Evolutionary conservation across 2,113 vertebrate species (phyloP), one percentile per base, ranked within the genome.

Genomic region (Anolis sagrei): DNA sequence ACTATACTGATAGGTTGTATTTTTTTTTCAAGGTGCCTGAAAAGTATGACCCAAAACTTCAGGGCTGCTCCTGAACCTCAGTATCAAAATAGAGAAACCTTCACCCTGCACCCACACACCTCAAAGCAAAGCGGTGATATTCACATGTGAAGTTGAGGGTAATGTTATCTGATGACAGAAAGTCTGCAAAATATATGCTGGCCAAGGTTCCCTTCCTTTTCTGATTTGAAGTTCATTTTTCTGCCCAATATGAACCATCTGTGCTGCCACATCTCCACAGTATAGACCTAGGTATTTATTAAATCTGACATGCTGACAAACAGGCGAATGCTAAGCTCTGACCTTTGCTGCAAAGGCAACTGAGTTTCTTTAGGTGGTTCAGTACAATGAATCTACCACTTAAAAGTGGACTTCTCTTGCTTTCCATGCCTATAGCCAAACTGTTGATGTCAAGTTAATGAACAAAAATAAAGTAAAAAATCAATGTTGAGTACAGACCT

Each of bases 211-310:
- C 32, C 76, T 92, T 90, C 87, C 29, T 84, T 88, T 90, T 1
- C 0, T 87, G 81, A 76, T 32, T 36, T 51, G 1, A 76, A 36
- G 44, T 90, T 87, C 74, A 76, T 29, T 89, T 68, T 92, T 68
- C 84, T 91, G 83, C 69, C 88, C 90, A 91, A 92, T 89, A 83
- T 83, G 79, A 94, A 88, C 76, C 88, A 90, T 87, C 64, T 84
- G 86, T 34, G 39, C 77, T 87, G 89, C 87, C 90, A 69, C 73
- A 64, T 82, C 91, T 85, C 87, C 32, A 18, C 68, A 86, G 90
- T 86, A 90, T 49, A 88, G 87, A 83, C 88, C 87, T 25, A 88
- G 92, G 86, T 72, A 54, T 87, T 92, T 94, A 92, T 91, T 92
- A 87, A 92, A 78, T 90, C 84, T 93, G 94, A 90, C 90, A 79